A percentile compares a stretch with the other conserved stretches of the same genome.
phyloP scores from a whole-genome alignment of 2,888 invertebrate genomes.

The Abrostola tripartita region DNA sequence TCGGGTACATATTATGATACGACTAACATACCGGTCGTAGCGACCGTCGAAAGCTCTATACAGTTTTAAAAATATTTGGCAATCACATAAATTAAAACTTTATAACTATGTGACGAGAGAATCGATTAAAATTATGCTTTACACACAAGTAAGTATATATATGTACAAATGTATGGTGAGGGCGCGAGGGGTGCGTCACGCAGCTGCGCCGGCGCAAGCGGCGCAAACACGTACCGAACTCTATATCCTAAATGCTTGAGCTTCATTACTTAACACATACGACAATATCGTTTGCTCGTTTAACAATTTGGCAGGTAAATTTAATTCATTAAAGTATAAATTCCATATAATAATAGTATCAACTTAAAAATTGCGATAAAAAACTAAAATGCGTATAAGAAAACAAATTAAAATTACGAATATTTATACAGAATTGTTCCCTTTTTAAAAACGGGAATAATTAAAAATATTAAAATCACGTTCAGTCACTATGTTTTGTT shows the following conservation, averaged over 20 bases:
- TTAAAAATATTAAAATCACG: constrained; percentile 85
- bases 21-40: constrained; percentile 71
- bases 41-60: constrained; percentile 78
- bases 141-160: constrained; percentile 86
- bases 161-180: constrained; percentile 70
- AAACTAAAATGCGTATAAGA: constrained; percentile 86
- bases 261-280: constrained; percentile 82
- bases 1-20: constrained; percentile 64
- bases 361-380: constrained; percentile 85
- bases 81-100: constrained; percentile 87
- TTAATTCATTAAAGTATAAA: constrained; percentile 84
- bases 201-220: constrained; percentile 47
- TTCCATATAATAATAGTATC: constrained; percentile 75
- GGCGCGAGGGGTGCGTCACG: constrained; percentile 77
- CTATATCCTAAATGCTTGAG: constrained; percentile 86
- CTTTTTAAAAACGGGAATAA: constrained; percentile 80
- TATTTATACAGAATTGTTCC: constrained; percentile 86
- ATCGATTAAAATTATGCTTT: constrained; percentile 88
- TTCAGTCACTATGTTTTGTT: constrained; percentile 87
- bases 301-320: constrained; percentile 86
- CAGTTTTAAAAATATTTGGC: constrained; percentile 87
- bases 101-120: constrained; percentile 88
- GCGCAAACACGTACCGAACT: constrained; percentile 58
- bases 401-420: constrained; percentile 87
- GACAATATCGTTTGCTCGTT: constrained; percentile 80